Evolutionary conservation across 2,888 invertebrate genomes (phyloP), one percentile per base, ranked within the genome.

Genomic region (Heliconius erato): DNA sequence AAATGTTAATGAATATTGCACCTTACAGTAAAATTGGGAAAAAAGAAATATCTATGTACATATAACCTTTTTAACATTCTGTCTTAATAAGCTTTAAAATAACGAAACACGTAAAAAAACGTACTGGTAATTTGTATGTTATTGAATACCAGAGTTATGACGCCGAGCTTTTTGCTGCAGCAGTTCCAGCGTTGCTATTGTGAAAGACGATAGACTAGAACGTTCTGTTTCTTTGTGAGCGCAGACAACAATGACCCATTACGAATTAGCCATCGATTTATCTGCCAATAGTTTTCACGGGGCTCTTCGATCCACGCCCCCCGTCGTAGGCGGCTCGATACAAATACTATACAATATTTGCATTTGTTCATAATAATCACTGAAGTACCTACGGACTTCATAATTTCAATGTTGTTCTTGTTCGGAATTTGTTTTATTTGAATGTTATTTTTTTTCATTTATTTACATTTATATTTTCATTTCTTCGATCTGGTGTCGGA

Each of bases 161-260:
- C 44, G 63, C 14, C 49, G 44, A 77, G 81, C 65, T 81, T 81
- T 81, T 81, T 81, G 69, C 81, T 40, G 44, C 49, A 67, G 69
- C 71, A 79, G 79, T 74, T 82, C 74, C 79, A 80, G 44, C n/a
- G 63, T 78, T 65, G 78, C 82, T 80, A 82, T 94, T 94, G 94
- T 93, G 91, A 89, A 89, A 89, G 87, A 90, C 89, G 91, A 92
- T 92, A 92, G 92, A 91, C 92, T 90, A 90, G 92, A 94, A 95
- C 94, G 94, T 93, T 92, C 92, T 91, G 92, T 90, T 90, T 92
- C 93, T 94, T 95, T 94, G 94, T 94, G 91, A 90, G 89, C 88
- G 90, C 92, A 94, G 93, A 95, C 95, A 95, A 95, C 95, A 95
- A 95, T 95, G 91, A 92, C 91, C 93, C 91, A 92, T 95, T 95